phyloP scores from a whole-genome alignment of 2,113 vertebrate species.

The Xenopus tropicalis region DNA sequence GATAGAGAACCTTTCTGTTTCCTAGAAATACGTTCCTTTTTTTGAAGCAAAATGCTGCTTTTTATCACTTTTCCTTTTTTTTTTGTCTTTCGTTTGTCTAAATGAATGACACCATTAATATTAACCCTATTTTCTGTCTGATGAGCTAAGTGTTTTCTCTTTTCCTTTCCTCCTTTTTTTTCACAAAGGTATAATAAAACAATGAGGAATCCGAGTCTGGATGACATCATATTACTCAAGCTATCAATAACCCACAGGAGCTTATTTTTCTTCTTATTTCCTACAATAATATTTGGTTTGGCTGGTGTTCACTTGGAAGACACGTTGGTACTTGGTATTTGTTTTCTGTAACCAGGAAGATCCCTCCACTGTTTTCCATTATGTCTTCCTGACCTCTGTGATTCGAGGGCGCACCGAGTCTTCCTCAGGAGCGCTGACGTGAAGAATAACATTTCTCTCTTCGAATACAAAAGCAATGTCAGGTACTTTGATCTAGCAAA shows the following conservation, averaged over 20 bases:
- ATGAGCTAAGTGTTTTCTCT: not conserved
- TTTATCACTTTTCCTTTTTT: no score
- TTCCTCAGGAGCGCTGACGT: not conserved
- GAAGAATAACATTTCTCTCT: not conserved
- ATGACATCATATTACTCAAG: conserved; percentile 74
- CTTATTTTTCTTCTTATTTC: conserved; percentile 82
- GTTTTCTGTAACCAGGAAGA: conserved; percentile 84
- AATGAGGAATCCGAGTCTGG: conserved; percentile 62
- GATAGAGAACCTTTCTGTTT: no score
- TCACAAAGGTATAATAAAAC: conserved; percentile 41
- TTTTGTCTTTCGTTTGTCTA: not conserved
- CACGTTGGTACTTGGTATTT: conserved; percentile 62
- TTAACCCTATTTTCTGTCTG: not conserved
- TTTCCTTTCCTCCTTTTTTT: no score
- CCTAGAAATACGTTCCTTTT: no score
- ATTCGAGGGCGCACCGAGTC: not conserved
- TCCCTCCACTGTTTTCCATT: conserved; percentile 72
- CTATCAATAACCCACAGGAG: conserved; percentile 81
- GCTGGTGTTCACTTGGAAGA: conserved; percentile 66
- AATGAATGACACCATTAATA: not conserved
- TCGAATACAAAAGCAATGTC: not conserved
- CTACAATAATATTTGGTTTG: conserved; percentile 82
- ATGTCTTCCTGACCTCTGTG: conserved; percentile 65
- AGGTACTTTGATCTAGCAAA: not conserved
- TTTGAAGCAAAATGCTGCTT: no score